A percentile compares a stretch with the other conserved stretches of the same genome.
Conservation (phyloP, 2,113 vertebrate genomes). For the Actenoides lindsayi region DNA sequence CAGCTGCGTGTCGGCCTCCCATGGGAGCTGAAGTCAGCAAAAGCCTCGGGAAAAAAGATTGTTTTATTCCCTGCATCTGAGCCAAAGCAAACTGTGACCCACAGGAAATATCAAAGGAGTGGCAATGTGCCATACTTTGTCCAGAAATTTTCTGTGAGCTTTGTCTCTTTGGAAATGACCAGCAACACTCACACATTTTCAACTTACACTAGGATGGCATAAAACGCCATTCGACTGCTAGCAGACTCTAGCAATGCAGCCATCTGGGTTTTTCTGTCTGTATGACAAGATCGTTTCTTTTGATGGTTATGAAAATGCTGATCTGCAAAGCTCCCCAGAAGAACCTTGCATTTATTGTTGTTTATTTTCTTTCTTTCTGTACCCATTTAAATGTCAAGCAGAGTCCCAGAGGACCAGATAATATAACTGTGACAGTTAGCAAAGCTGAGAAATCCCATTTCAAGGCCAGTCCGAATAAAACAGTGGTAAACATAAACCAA, state of each 20-base stretch:
- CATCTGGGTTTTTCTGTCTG: slow-evolving; percentile 21
- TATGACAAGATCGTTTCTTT: slow-evolving; percentile 16
- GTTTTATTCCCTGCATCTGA: neutral
- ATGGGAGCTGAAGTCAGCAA: slow-evolving; percentile 4
- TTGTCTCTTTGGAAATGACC: slow-evolving; percentile 7
- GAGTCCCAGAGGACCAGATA: neutral
- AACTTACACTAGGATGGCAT: neutral
- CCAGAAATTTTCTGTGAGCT: slow-evolving; percentile 9
- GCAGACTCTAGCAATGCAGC: slow-evolving; percentile 16
- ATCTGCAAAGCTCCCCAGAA: slow-evolving; percentile 5
- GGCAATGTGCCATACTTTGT: neutral
- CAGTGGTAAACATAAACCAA: neutral
- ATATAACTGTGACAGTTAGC: neutral
- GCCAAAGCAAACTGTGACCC: neutral
- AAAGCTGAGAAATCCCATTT: slow-evolving; percentile 22
- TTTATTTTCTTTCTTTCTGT: neutral
- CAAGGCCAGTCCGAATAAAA: neutral
- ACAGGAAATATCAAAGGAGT: slow-evolving; percentile 10
- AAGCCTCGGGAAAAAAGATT: slow-evolving; percentile 4
- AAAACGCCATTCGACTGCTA: neutral
- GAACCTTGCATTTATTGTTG: neutral
- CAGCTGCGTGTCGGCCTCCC: neutral
- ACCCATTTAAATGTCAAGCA: slow-evolving; percentile 5
- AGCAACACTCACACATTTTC: neutral
- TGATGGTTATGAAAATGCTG: slow-evolving; percentile 44